Evolutionary conservation across 2,888 invertebrate genomes (phyloP), one percentile per base, ranked within the genome.

Genomic region (Drosophila rubida): DNA sequence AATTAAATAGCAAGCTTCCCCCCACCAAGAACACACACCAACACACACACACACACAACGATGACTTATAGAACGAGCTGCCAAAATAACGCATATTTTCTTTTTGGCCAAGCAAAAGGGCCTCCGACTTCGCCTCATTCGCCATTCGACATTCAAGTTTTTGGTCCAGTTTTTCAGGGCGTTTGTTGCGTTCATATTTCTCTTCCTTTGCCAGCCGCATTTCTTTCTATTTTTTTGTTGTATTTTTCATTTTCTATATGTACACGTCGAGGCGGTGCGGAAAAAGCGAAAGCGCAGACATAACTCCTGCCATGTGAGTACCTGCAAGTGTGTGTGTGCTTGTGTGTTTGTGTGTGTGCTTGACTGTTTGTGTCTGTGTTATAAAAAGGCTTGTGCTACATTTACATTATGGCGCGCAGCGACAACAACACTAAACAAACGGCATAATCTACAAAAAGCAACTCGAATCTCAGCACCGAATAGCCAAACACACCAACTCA

Each of bases 371-470:
- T 87, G 70, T 63, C 76, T 55, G 74, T 66, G 82, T 81, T 78
- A 76, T 80, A 88, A 88, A 88, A 85, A 85, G 88, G 84, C 86
- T 88, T 85, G 84, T 84, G 88, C 84, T 84, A 84, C 84, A 84
- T 84, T 84, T 84, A 88, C 84, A 84, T 84, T 84, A 84, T 88
- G 75, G 76, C 76, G 75, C 72, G 69, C 69, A 69, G 51, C 87
- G 72, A 78, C 87, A 83, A 80, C 78, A 81, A 78, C 87, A 80
- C 71, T 72, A 69, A 69, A 75, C 81, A 81, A 81, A 81, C 78
- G 84, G 84, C 88, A 84, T 83, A 88, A 88, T 84, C 78, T 80
- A 69, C 69, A 66, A 77, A 64, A 83, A 68, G 45, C 25, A 66
- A 50, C 41, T 53, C 9, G 45, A 67, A 66, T 25, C 16, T 1